phyloP scores from a whole-genome alignment of 1,140 invertebrate species.

The Pteromalus puparum region DNA sequence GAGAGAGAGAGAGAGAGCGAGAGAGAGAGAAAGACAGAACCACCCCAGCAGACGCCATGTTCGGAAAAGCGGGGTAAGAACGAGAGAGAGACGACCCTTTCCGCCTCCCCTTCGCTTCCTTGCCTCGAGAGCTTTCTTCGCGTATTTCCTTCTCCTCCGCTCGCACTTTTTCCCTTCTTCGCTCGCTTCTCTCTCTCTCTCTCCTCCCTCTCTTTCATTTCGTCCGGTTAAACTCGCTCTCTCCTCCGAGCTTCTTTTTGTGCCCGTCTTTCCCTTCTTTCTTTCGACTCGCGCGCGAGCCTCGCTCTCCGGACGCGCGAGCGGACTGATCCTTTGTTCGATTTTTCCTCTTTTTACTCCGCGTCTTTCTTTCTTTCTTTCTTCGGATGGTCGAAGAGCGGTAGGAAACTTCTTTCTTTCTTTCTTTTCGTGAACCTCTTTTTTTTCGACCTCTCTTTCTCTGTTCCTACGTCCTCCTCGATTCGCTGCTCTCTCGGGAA shows the following conservation, averaged over 20 bases:
- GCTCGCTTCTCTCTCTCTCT: constrained; percentile 1
- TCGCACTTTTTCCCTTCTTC: neutral
- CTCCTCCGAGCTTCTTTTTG: constrained; percentile 38
- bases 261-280: constrained; percentile 28
- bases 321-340: constrained; percentile 39
- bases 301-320: neutral
- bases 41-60: constrained; percentile 31
- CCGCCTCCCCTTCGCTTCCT: constrained; percentile 1
- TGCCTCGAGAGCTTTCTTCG: constrained; percentile 36
- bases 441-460: neutral
- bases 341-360: constrained; percentile 40
- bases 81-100: neutral
- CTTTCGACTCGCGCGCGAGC: neutral
- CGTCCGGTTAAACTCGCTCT: neutral
- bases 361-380: constrained; percentile 1
- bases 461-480: neutral
- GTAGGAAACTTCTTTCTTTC: constrained; percentile 3
- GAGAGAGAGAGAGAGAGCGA: too few species aligned
- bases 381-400: neutral
- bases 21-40: neutral
- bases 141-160: neutral
- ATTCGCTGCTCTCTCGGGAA: neutral
- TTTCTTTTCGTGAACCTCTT: neutral
- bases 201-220: constrained; percentile 8
- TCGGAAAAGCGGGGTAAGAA: constrained; percentile 17